Evolutionary conservation across 2,113 vertebrate genomes (phyloP), one percentile per base, ranked within the genome.

Genomic region (Athene noctua): DNA sequence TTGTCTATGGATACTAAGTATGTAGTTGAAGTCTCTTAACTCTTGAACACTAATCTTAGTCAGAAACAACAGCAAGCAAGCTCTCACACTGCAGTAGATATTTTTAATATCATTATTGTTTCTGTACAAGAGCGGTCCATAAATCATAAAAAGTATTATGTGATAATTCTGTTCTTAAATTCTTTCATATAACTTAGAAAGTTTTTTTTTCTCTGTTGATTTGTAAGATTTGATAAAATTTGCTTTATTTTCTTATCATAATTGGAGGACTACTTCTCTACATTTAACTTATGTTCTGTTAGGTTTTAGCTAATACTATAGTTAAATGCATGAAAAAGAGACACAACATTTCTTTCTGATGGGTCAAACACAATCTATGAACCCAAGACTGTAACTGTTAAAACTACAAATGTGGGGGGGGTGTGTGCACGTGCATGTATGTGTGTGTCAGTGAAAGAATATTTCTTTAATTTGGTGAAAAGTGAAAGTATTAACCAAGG

Each of bases 381-480:
- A 59, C 7, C 13, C 62, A 27, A 46, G 13, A 40, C 15, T 62
- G 32, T 44, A 27, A 57, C 10, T 49, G n/a, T 36, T 55, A 44
- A 81, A 72, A 32, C 7, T 25, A 10, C 29, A 36, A 68, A 22
- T 38, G 1, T n/a, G 2, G 61, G 5, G 17, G 30, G 30, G 11
- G 5, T 13, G 8, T 30, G 9, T 10, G 34, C n/a, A 20, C 8
- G 8, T 11, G 23, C 12, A 8, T 44, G 1, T 12, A 2, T 54
- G 13, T 29, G 14, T 13, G 19, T 7, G 34, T 46, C 23, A 44
- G 4, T 11, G 15, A 86, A 44, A 88, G 17, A 61, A 80, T 18
- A 17, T 15, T 40, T 27, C 30, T 72, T 86, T 59, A 8, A 72
- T 54, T 16, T 55, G 17, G 4, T 68, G 40, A 72, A 62, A 68